Evolutionary conservation across 2,797 vertebrate species (phyloP).

Genomic region (Distichodus sexfasciatus): DNA sequence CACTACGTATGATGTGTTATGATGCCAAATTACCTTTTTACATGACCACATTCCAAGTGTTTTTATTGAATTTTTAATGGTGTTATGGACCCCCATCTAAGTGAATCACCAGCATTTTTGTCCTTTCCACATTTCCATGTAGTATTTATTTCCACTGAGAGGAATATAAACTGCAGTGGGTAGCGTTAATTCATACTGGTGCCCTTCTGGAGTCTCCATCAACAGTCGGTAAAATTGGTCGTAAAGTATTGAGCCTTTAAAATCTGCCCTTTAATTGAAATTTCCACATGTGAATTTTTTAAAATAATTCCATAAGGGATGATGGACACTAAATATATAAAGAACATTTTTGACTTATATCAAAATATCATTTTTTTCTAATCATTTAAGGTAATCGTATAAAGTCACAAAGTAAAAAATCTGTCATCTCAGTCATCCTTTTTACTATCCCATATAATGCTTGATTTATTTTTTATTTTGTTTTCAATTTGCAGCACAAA

Average conservation of each 20-base stretch:
- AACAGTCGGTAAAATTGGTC: too few relatives aligned
- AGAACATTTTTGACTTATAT: too few relatives aligned
- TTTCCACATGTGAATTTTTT: too few relatives aligned
- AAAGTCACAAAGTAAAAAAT: background rate
- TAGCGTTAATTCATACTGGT: too few relatives aligned
- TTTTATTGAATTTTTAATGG: background rate
- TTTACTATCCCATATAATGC: background rate
- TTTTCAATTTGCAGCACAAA: background rate
- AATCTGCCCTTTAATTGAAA: too few relatives aligned
- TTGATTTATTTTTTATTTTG: background rate
- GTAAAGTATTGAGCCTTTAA: too few relatives aligned
- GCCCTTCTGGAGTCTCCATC: too few relatives aligned
- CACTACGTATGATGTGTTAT: constrained; percentile 1
- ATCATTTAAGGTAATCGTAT: background rate
- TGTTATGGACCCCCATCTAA: background rate
- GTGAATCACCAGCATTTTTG: background rate
- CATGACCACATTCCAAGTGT: background rate
- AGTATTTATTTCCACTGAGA: constrained; percentile 16
- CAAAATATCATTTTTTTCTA: background rate
- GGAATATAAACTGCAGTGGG: too few relatives aligned
- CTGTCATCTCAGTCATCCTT: background rate
- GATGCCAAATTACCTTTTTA: background rate
- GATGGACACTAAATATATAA: background rate
- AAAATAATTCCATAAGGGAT: too few relatives aligned
- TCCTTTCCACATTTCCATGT: background rate